Conservation (phyloP, 2,888 invertebrate genomes). For the Metacarcinus magister region DNA sequence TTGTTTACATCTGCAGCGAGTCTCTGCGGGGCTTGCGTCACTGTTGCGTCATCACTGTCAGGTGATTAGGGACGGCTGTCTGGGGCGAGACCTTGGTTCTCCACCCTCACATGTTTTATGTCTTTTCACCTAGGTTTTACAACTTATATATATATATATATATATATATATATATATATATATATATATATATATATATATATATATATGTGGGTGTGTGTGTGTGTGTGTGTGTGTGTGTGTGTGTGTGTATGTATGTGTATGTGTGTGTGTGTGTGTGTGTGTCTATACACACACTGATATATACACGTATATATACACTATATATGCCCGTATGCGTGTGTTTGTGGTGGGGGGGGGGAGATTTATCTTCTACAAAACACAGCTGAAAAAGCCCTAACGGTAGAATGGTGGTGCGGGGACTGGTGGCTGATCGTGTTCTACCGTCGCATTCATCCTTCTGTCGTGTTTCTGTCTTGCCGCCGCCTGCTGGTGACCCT, state of each 20-base stretch:
- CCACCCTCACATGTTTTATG: conserved; percentile 38
- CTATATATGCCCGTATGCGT: too few species aligned
- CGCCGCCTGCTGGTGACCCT: conserved; percentile 34
- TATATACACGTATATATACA: too few species aligned
- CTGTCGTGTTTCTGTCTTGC: background rate
- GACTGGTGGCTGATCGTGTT: background rate
- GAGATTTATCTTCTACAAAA: background rate
- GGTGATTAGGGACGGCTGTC: conserved; percentile 46
- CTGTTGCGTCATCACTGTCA: conserved; percentile 54
- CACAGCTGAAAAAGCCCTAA: background rate
- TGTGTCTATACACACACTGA: background rate
- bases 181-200: conserved; percentile 49
- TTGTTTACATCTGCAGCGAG: conserved; percentile 42
- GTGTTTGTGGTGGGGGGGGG: too few species aligned
- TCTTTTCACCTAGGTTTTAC: background rate
- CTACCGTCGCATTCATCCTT: background rate
- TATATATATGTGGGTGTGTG: conserved; percentile 16
- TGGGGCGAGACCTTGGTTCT: background rate
- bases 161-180: conserved; percentile 51
- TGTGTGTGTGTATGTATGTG: background rate
- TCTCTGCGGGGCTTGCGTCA: conserved; percentile 20
- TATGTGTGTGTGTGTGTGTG: conserved; percentile 43
- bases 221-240: background rate
- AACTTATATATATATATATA: conserved; percentile 26
- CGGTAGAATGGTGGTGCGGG: background rate